Conservation (phyloP, 1,140 invertebrate species). For the Cydia splendana region DNA sequence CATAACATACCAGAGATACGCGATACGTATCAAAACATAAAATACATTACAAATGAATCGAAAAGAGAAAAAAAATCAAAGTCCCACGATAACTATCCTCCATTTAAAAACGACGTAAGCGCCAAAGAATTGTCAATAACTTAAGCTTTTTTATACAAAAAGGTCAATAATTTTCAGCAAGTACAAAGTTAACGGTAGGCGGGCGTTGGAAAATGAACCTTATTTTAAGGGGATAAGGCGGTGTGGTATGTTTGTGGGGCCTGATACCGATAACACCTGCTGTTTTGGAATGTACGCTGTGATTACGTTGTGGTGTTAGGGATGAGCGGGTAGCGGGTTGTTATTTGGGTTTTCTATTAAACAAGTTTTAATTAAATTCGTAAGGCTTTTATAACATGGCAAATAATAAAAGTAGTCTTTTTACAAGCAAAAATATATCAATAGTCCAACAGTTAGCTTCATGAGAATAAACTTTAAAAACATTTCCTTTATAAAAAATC, state of each 20-base stretch:
- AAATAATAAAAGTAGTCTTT: too few relatives aligned
- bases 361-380: too few relatives aligned
- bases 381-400: too few relatives aligned
- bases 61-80: background rate
- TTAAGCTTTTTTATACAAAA: background rate
- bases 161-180: background rate
- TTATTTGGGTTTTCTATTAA: too few relatives aligned
- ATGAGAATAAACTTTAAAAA: too few relatives aligned
- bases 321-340: background rate
- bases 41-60: conserved; percentile 8
- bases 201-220: background rate
- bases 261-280: background rate
- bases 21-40: conserved; percentile 13
- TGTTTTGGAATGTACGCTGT: conserved; percentile 16
- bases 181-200: background rate
- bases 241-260: background rate
- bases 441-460: too few relatives aligned
- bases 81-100: background rate
- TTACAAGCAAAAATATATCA: too few relatives aligned
- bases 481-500: too few relatives aligned
- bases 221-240: background rate
- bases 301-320: background rate
- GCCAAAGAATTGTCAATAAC: background rate
- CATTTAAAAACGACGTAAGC: background rate
- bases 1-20: conserved; percentile 14